Evolutionary conservation across 1,140 invertebrate genomes (phyloP).

Genomic region (Littorina saxatilis): DNA sequence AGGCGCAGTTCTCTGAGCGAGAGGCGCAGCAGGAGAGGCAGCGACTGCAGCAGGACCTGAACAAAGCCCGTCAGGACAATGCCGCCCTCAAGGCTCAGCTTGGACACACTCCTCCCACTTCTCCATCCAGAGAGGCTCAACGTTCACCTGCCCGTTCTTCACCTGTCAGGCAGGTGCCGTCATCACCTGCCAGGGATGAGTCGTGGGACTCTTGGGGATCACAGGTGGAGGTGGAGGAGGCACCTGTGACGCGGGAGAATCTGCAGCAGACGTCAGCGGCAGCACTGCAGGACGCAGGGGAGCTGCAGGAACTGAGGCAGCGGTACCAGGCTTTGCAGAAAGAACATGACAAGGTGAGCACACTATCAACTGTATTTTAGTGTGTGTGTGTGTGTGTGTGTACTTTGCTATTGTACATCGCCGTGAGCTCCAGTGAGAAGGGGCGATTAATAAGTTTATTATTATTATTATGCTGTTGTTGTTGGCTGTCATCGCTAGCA

Average conservation of each 20-base stretch:
- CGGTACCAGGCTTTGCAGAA: constrained; percentile 40
- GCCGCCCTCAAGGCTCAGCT: constrained; percentile 23
- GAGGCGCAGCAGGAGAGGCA: constrained; percentile 23
- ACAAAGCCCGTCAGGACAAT: constrained; percentile 19
- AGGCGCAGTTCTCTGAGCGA: constrained; percentile 42
- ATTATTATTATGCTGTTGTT: too few relatives aligned
- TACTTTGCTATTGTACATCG: too few relatives aligned
- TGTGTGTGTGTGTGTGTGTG: too few relatives aligned
- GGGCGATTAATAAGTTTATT: too few relatives aligned
- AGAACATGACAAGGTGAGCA: constrained; percentile 58
- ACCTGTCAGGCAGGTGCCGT: constrained; percentile 15
- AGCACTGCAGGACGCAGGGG: background rate
- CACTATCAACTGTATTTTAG: too few relatives aligned
- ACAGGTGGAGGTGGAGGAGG: constrained; percentile 15
- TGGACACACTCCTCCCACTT: constrained; percentile 4
- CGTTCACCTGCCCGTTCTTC: constrained; percentile 12
- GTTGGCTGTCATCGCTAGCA: too few relatives aligned
- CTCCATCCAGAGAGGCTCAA: too few relatives aligned
- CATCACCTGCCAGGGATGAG: background rate
- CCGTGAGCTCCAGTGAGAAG: too few relatives aligned
- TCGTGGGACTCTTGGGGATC: constrained; percentile 1
- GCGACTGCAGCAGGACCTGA: constrained; percentile 30
- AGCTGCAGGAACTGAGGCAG: constrained; percentile 34
- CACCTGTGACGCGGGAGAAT: constrained; percentile 30
- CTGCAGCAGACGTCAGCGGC: constrained; percentile 35